phyloP scores from a whole-genome alignment of 1,140 invertebrate genomes.

The Oscheius sp. region DNA sequence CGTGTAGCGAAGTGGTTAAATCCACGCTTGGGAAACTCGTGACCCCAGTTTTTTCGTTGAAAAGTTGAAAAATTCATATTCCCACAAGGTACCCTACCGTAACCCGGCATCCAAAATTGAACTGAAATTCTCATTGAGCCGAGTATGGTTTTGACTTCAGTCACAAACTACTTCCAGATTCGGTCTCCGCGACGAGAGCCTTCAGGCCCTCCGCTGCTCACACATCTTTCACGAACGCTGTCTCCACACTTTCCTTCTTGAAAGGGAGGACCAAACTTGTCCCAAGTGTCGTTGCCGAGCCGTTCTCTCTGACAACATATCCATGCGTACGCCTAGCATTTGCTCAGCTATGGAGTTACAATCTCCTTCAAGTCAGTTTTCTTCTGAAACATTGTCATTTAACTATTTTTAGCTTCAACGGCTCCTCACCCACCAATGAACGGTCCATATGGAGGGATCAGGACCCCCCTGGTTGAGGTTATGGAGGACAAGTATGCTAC shows the following conservation, averaged over 20 bases:
- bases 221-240: slow-evolving; percentile 60
- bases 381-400: slow-evolving; percentile 1
- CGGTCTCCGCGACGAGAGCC: slow-evolving; percentile 52
- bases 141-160: too few species aligned
- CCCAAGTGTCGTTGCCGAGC: slow-evolving; percentile 45
- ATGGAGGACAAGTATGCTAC: background rate
- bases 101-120: too few species aligned
- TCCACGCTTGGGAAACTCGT: too few species aligned
- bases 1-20: too few species aligned
- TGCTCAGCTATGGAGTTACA: slow-evolving; percentile 37
- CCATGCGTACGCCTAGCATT: slow-evolving; percentile 36
- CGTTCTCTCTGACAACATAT: slow-evolving; percentile 42
- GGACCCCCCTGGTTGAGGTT: slow-evolving; percentile 12
- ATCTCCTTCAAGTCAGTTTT: slow-evolving; percentile 31
- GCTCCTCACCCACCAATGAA: background rate
- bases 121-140: too few species aligned
- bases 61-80: too few species aligned
- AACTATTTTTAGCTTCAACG: slow-evolving; percentile 8
- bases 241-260: slow-evolving; percentile 39
- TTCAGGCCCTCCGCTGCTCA: slow-evolving; percentile 57
- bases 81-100: too few species aligned
- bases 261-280: slow-evolving; percentile 41
- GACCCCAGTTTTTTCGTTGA: too few species aligned
- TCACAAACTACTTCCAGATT: too few species aligned
- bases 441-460: slow-evolving; percentile 4